Evolutionary conservation across 1,140 invertebrate species (phyloP), one percentile per base, ranked within the genome.

Genomic region (Drosophila sturtevanti): DNA sequence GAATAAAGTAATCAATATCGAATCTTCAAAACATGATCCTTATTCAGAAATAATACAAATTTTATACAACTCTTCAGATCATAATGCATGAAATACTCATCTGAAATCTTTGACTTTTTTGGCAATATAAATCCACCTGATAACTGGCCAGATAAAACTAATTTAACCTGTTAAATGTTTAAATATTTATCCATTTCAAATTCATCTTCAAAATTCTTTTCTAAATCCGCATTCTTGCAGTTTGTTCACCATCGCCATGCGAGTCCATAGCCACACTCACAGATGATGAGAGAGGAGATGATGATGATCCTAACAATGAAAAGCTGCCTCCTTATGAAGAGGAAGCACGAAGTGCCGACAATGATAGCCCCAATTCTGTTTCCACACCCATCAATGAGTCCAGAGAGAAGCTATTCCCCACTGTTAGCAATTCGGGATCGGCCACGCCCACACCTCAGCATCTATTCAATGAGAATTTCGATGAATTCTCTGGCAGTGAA

Each of bases 221-320:
- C 11, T 22, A 11, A 35, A 94, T 93, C 0, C n/a, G n/a, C n/a
- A n/a, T 85, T 12, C 95, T 56, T 80, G 91, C 93, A 58, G 95
- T 94, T 3, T 94, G 95, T 67, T 96, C 95, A 34, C 96, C 96
- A 0, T 96, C 95, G 9, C 95, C 96, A 0, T 95, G 95, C 71
- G 95, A 95, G 60, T 96, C 95, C 7, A 92, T 96, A 10, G 93
- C 93, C 55, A 95, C 95, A 54, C 93, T 94, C 4, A 92, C 93
- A 10, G 93, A 94, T 71, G 92, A 92, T 31, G 92, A 94, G 2
- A 92, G 92, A 31, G 92, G 92, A 67, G 91, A 72, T 4, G 61
- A 41, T 12, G 61, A 67, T 21, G 66, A 72, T n/a, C n/a, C n/a
- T 6, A 31, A 31, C 2, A 44, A 24, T 22, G 60, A 27, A 18